phyloP scores from a whole-genome alignment of 2,113 vertebrate genomes.

The Cryptomyrus ogoouensis region DNA sequence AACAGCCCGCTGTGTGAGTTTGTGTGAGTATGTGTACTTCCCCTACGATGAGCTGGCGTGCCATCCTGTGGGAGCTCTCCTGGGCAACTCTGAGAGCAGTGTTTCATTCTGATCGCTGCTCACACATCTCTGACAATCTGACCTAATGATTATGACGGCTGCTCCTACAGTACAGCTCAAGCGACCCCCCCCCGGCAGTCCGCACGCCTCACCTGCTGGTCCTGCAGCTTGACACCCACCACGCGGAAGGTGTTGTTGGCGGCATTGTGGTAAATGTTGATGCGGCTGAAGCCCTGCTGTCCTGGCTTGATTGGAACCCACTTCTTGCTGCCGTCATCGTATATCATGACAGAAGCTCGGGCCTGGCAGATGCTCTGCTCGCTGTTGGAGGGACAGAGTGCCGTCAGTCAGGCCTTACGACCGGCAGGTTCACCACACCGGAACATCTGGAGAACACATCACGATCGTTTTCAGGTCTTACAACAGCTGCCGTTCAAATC shows the following conservation, averaged over 20 bases:
- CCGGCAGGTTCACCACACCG: background rate
- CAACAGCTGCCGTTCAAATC: background rate
- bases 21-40: too few species aligned
- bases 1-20: background rate
- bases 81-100: background rate
- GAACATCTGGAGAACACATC: background rate
- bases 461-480: background rate
- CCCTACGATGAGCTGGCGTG: too few species aligned
- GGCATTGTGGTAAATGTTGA: constrained; percentile 99
- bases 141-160: background rate
- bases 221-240: constrained; percentile 97
- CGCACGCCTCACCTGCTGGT: constrained; percentile 48
- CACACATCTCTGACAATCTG: background rate
- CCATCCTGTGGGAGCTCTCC: background rate
- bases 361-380: constrained; percentile 99
- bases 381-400: constrained; percentile 50
- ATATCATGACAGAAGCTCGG: constrained; percentile 98
- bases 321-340: constrained; percentile 99
- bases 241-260: constrained; percentile 94
- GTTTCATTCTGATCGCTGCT: background rate
- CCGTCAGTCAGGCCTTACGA: background rate
- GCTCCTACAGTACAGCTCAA: background rate
- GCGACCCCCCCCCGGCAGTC: background rate
- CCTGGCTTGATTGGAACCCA: constrained; percentile 98
- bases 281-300: constrained; percentile 97